A percentile compares a stretch with the other conserved stretches of the same genome.
These are phyloP conservation scores for Amphipyra tragopoginis DNA, from an alignment of 2,888 invertebrate species.

Conservation along the genomic window DNA sequence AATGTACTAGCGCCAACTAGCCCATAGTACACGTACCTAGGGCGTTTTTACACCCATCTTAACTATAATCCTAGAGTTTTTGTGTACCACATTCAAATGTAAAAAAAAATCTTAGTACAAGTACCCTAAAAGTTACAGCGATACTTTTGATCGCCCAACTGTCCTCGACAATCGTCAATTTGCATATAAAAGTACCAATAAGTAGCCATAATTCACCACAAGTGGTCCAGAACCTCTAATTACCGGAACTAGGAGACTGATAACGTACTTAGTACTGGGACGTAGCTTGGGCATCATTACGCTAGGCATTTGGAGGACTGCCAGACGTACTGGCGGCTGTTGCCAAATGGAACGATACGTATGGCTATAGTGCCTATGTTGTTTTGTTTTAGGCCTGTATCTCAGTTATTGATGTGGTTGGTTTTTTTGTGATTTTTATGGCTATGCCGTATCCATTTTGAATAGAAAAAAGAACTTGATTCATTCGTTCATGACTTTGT, in stretches of 20 bases:
- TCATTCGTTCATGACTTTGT: no score
- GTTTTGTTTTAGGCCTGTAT: slow-evolving; percentile 39
- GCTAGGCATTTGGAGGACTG: slow-evolving; percentile 59
- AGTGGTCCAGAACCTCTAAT: slow-evolving; percentile 30
- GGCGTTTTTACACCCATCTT: no score
- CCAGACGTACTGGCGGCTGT: slow-evolving; percentile 45
- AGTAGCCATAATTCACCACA: slow-evolving; percentile 15
- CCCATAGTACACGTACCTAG: no score
- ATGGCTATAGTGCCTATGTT: slow-evolving; percentile 19
- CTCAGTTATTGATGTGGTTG: slow-evolving; percentile 36
- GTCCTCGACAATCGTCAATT: neutral
- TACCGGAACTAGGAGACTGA: slow-evolving; percentile 42
- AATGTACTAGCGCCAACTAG: no score
- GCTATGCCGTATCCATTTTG: neutral
- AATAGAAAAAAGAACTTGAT: no score
- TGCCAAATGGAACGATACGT: slow-evolving; percentile 52
- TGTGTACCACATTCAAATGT: no score
- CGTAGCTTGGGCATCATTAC: slow-evolving; percentile 50
- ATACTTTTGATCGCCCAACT: neutral
- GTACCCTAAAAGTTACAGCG: no score
- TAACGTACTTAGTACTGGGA: slow-evolving; percentile 45
- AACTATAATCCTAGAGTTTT: no score
- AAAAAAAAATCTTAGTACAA: no score
- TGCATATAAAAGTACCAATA: slow-evolving; percentile 15
- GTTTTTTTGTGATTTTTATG: neutral